A percentile compares a stretch with the other conserved stretches of the same genome.
Conservation (phyloP, 2,113 vertebrate genomes). For the Xenopus borealis region DNA sequence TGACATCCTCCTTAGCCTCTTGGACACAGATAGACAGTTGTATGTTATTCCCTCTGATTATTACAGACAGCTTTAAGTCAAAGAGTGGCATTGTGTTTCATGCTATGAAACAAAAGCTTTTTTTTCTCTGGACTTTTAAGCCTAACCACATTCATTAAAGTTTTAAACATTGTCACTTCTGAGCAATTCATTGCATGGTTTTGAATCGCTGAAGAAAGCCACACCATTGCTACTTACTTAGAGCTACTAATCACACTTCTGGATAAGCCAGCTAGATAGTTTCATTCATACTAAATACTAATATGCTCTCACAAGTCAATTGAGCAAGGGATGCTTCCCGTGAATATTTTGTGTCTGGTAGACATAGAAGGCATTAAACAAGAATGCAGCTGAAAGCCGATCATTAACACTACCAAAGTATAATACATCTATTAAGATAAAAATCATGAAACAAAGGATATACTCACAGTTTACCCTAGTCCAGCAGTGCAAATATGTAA, state of each 20-base stretch:
- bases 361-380: no score
- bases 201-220: conserved; percentile 31
- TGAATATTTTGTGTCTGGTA: no score
- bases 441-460: no score
- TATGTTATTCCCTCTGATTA: conserved; percentile 63
- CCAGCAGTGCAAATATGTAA: no score
- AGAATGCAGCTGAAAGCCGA: no score
- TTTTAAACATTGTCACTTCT: conserved; percentile 43
- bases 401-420: no score
- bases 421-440: no score
- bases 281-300: conserved; percentile 35
- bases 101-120: conserved; percentile 68
- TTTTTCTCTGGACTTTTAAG: conserved; percentile 70
- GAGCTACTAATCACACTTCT: conserved; percentile 37
- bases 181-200: conserved; percentile 21
- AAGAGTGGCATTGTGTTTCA: conserved; percentile 80
- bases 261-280: conserved; percentile 23
- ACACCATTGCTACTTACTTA: conserved; percentile 28
- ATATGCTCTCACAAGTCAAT: conserved; percentile 27
- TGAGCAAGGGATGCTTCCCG: conserved; percentile 12
- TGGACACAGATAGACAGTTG: conserved; percentile 70
- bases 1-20: conserved; percentile 69
- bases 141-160: conserved; percentile 74
- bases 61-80: conserved; percentile 71
- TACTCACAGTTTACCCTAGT: no score